Conservation (phyloP, 2,888 invertebrate genomes). For the Hedya salicella region DNA sequence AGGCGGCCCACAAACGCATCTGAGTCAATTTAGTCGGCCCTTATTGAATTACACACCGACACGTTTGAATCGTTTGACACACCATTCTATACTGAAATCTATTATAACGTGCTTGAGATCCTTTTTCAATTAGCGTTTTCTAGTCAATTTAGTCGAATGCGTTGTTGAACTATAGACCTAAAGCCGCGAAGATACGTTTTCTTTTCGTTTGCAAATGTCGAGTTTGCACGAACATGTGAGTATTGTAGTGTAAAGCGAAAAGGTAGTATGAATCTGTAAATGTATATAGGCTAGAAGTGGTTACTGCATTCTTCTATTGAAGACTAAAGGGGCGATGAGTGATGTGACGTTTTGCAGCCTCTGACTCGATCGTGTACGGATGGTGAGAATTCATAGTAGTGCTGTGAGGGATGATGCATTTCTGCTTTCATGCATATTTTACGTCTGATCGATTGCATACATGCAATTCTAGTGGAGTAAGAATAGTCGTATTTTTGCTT, state of each 20-base stretch:
- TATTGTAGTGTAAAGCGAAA: neutral
- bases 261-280: slow-evolving; percentile 9
- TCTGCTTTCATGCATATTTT: slow-evolving; percentile 24
- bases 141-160: slow-evolving; percentile 24
- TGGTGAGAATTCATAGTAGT: slow-evolving; percentile 58
- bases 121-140: slow-evolving; percentile 44
- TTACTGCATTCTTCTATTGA: slow-evolving; percentile 15
- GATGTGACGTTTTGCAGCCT: slow-evolving; percentile 77
- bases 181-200: slow-evolving; percentile 44
- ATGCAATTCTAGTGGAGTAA: slow-evolving; percentile 5
- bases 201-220: slow-evolving; percentile 43
- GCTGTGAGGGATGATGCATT: neutral
- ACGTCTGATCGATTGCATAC: slow-evolving; percentile 16
- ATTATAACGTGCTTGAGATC: slow-evolving; percentile 43
- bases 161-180: slow-evolving; percentile 41
- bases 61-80: slow-evolving; percentile 64
- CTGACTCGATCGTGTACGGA: slow-evolving; percentile 67
- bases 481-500: no score
- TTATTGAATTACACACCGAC: slow-evolving; percentile 81
- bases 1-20: slow-evolving; percentile 76
- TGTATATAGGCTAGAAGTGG: neutral
- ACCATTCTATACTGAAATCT: slow-evolving; percentile 48
- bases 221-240: slow-evolving; percentile 60
- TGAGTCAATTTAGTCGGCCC: slow-evolving; percentile 80
- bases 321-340: slow-evolving; percentile 64